Base-by-base conservation (phyloP, 2,113 vertebrate species). In the Cryptotis parvus region DNA sequence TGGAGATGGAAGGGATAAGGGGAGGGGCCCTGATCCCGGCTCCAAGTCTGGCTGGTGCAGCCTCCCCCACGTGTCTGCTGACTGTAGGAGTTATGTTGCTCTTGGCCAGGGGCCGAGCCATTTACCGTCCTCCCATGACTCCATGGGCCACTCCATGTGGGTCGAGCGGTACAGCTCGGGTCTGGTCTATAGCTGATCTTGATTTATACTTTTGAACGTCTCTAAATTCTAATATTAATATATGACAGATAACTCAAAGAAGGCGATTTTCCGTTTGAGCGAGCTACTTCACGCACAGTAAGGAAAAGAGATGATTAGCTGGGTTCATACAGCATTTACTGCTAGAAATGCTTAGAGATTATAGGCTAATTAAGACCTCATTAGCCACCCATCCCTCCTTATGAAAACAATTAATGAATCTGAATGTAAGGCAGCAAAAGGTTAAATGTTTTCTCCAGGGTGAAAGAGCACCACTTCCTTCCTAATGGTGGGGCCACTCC, bases 301-400 rank as follows among this genome's bases (percentile, higher is more conserved):
- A 96, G 84, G 87, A 81, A 91, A 74, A 63, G 49, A 91, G 97
- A 87, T 89, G 84, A 96, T 96, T 95, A 96, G 95, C 4, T 93
- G 96, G 92, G 94, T 93, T 96, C 81, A 92, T 88, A 96, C 3
- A 92, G 69, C 45, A 93, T 33, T 52, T 10, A 33, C 35, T 92
- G 41, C 58, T 80, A 10, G 79, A 70, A 79, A 75, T 18, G 70
- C 91, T 91, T 41, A 75, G 72, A 89, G 61, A 87, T 52, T 72
- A 91, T 0, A 80, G 73, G 83, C 65, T 83, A 73, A 37, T 82
- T 70, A 85, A 61, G 3, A 61, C 37, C 43, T 86, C 65, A 76
- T 31, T n/a, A 68, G 66, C 55, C 55, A 88, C 63, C 20, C 5
- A 74, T 43, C 15, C 15, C 20, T 45, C 82, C 73, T 52, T 27